These are phyloP conservation scores for Aplochiton taeniatus DNA, from an alignment of 2,797 vertebrate genomes.

Conservation along the genomic window DNA sequence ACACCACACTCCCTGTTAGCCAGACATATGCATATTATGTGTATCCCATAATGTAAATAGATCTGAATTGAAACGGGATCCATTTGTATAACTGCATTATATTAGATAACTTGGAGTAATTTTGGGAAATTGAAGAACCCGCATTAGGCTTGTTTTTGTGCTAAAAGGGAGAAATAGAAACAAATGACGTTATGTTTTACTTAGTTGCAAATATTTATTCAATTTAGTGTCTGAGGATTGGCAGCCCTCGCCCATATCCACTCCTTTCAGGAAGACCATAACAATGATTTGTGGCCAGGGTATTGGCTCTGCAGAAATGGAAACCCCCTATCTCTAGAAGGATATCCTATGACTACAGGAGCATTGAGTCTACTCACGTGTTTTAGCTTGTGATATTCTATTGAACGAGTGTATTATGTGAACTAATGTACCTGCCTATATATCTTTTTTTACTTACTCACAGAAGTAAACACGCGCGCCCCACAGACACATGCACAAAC, in stretches of 20 bases:
- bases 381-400: too few species aligned
- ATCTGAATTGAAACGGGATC: background rate
- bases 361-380: too few species aligned
- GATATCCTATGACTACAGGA: background rate
- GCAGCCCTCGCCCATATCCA: background rate
- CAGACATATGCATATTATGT: too few species aligned
- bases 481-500: slow-evolving; percentile 6
- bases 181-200: background rate
- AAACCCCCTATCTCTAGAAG: background rate
- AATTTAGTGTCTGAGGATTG: background rate
- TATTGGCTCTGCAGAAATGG: background rate
- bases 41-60: background rate
- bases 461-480: background rate
- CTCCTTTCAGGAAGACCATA: background rate
- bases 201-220: background rate
- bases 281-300: background rate
- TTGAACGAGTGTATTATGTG: too few species aligned
- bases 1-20: too few species aligned
- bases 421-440: too few species aligned
- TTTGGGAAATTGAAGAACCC: background rate
- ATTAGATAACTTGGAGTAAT: slow-evolving; percentile 1
- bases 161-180: background rate
- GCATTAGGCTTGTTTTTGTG: background rate
- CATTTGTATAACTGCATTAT: slow-evolving; percentile 3
- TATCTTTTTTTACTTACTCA: too few species aligned